Evolutionary conservation across 2,888 invertebrate genomes (phyloP).

Genomic region (Kryphioiulus occultus): DNA sequence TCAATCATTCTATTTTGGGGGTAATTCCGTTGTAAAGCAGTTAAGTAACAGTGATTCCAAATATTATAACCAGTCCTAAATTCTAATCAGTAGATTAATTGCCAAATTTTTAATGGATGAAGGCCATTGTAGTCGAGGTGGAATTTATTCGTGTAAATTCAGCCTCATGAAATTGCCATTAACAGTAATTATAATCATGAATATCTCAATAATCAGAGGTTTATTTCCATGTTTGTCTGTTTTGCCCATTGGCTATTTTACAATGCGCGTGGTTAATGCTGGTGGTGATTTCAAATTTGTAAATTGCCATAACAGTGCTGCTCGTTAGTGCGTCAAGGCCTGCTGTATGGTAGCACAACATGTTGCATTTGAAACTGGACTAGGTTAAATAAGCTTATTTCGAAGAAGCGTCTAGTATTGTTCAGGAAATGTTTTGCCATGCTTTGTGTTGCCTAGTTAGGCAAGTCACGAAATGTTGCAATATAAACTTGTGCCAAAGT

Average conservation of each 20-base stretch:
- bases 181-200: not conserved
- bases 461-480: too few species aligned
- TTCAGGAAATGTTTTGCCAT: not conserved
- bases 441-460: not conserved
- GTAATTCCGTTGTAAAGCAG: not conserved
- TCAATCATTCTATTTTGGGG: not conserved
- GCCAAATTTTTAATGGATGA: not conserved
- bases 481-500: too few species aligned
- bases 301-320: constrained; percentile 20
- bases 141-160: not conserved
- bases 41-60: constrained; percentile 14
- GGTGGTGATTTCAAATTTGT: constrained; percentile 4
- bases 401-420: not conserved
- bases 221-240: not conserved
- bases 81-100: not conserved
- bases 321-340: not conserved
- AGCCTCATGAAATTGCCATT: not conserved
- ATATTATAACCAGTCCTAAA: not conserved
- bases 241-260: not conserved
- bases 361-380: not conserved
- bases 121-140: not conserved
- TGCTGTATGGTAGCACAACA: not conserved
- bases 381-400: not conserved
- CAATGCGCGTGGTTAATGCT: not conserved
- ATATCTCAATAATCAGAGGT: constrained; percentile 11